A percentile compares a stretch with the other conserved stretches of the same genome.
These are phyloP conservation scores for Lissocephala sabroskyi DNA, from an alignment of 2,888 invertebrate species.

Conservation along the genomic window DNA sequence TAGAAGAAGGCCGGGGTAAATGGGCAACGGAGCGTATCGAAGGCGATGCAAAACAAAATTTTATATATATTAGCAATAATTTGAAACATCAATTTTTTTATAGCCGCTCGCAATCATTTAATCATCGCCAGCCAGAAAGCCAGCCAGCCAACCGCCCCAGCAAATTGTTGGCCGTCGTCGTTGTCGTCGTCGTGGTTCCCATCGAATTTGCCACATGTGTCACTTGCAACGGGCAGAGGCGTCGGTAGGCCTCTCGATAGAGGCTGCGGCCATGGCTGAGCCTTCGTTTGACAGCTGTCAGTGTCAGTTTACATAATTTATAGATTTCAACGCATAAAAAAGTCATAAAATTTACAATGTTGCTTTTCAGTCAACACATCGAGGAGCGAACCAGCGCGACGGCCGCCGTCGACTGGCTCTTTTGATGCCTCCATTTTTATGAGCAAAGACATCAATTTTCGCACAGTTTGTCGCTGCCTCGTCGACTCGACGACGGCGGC, in stretches of 20 bases:
- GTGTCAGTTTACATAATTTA: constrained; percentile 64
- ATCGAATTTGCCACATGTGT: constrained; percentile 62
- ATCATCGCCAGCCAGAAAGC: constrained; percentile 53
- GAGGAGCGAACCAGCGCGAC: constrained; percentile 12
- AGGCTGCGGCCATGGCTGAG: background rate
- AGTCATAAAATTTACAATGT: constrained; percentile 64
- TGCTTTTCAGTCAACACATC: constrained; percentile 58
- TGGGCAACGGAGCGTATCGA: too few relatives aligned
- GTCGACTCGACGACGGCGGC: too few relatives aligned
- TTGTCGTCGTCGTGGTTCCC: constrained; percentile 26
- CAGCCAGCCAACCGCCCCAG: constrained; percentile 11
- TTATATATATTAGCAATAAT: constrained; percentile 56
- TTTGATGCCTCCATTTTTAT: constrained; percentile 59
- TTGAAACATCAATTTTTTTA: constrained; percentile 55
- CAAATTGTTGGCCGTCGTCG: constrained; percentile 30
- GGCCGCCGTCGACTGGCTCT: constrained; percentile 18
- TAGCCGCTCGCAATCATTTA: constrained; percentile 58
- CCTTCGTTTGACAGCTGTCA: constrained; percentile 55
- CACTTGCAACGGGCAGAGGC: constrained; percentile 44
- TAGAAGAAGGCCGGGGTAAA: too few relatives aligned
- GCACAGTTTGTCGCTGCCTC: constrained; percentile 40
- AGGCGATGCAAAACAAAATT: too few relatives aligned
- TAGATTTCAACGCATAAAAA: constrained; percentile 64
- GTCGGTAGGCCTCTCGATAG: too few relatives aligned
- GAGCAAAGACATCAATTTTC: constrained; percentile 62